These are phyloP conservation scores for Corydoras sp. DNA, from an alignment of 2,113 vertebrate species.

Conservation along the genomic window DNA sequence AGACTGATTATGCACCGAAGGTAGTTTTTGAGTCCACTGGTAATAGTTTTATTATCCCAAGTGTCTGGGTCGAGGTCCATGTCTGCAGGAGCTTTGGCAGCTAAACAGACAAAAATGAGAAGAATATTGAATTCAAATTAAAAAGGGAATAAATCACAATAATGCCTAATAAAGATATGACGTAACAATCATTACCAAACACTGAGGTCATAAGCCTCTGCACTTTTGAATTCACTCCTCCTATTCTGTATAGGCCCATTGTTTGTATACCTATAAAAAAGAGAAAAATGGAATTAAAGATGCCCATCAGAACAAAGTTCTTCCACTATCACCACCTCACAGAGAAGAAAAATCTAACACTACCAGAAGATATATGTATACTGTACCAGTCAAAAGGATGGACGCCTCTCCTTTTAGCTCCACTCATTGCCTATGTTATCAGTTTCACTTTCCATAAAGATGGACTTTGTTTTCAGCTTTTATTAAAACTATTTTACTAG, in stretches of 20 bases:
- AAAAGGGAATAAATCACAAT: not conserved
- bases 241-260: slow-evolving; percentile 91
- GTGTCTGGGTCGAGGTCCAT: slow-evolving; percentile 87
- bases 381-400: too few relatives aligned
- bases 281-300: not conserved
- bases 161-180: not conserved
- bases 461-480: too few relatives aligned
- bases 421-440: too few relatives aligned
- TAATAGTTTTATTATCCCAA: slow-evolving; percentile 99
- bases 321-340: too few relatives aligned
- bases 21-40: slow-evolving; percentile 96
- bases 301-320: not conserved
- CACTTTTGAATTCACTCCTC: slow-evolving; percentile 96
- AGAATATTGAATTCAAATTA: not conserved
- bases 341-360: too few relatives aligned
- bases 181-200: slow-evolving; percentile 71
- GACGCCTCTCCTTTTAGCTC: too few relatives aligned
- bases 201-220: slow-evolving; percentile 90
- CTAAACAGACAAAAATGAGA: slow-evolving; percentile 54
- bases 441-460: too few relatives aligned
- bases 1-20: slow-evolving; percentile 73
- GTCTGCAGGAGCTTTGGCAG: slow-evolving; percentile 81
- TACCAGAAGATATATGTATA: too few relatives aligned
- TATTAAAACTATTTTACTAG: too few relatives aligned
- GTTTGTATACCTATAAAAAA: slow-evolving; percentile 76